Evolutionary conservation across 2,888 invertebrate species (phyloP), one percentile per base, ranked within the genome.

Genomic region (Trissolcus japonicus): DNA sequence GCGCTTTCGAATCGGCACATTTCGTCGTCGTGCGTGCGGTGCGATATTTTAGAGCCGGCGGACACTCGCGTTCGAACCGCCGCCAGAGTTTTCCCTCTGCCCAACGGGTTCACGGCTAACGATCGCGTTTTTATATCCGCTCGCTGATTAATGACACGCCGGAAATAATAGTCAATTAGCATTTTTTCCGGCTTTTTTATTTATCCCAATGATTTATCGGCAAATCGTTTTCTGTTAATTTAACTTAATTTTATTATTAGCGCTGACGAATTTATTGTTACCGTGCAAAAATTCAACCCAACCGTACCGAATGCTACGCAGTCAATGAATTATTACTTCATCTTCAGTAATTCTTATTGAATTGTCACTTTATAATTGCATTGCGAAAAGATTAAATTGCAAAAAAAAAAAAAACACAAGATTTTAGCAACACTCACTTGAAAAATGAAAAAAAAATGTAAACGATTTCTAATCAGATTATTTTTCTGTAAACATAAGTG

Each of bases 1-100:
- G 74, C 72, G 69, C 77, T 77, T 75, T 79, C 80, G 77, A 76
- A 75, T 77, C 77, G 69, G 69, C 69, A 35, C 68, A 46, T 51
- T 67, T 54, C 56, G 41, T 14, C 61, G 61, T 56, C 55, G 73
- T 61, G 59, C 61, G 66, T 66, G 75, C 62, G 59, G 43, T 63
- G 57, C 57, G 66, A 74, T 66, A 67, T 75, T 68, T 68, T 16
- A 6, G 57, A 68, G 54, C 74, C 62, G 54, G n/a, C 62, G 55
- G 63, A 50, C 66, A 29, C 51, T 25, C 25, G 25, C 25, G 61
- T 50, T 55, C 11, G 16, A 48, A 53, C 1, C 40, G 16, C 54
- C 25, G n/a, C n/a, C n/a, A n/a, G n/a, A 55, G 16, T 67, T 61
- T 74, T 61, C 60, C 62, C 54, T 55, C 40, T 25, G 4, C 25